Evolutionary conservation across 2,888 invertebrate genomes (phyloP).

Genomic region (Megamerina dolium): DNA sequence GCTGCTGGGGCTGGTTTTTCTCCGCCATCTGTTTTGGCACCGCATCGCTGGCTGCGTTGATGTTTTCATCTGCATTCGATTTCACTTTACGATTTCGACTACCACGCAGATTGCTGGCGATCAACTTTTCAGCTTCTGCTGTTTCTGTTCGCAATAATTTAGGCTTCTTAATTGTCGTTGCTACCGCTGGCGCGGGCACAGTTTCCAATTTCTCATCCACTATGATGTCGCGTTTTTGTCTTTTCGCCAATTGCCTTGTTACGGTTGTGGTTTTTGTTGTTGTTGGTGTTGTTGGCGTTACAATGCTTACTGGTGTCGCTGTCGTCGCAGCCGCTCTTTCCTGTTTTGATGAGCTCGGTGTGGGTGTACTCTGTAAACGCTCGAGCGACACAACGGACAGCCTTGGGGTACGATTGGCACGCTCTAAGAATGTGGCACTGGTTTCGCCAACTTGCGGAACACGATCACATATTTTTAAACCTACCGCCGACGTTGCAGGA

Average conservation of each 20-base stretch:
- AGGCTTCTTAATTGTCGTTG: not conserved
- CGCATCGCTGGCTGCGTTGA: not conserved
- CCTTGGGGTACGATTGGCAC: constrained; percentile 52
- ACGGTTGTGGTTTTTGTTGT: not conserved
- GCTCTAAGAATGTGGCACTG: constrained; percentile 59
- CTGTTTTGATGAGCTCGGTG: constrained; percentile 8
- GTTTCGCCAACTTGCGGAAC: constrained; percentile 67
- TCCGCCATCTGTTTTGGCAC: not conserved
- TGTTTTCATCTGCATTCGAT: not conserved
- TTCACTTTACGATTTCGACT: constrained; percentile 6
- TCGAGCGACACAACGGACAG: constrained; percentile 59
- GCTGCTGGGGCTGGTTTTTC: constrained; percentile 4
- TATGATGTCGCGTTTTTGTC: not conserved
- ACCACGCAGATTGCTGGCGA: not conserved
- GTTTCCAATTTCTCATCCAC: constrained; percentile 2
- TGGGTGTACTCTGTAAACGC: constrained; percentile 52
- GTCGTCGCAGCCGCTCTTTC: not conserved
- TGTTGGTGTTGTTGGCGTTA: not conserved
- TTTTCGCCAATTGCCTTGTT: not conserved
- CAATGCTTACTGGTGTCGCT: not conserved
- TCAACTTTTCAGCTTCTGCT: not conserved
- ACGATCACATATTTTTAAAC: constrained; percentile 53
- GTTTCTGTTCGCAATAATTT: not conserved
- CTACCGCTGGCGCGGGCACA: not conserved
- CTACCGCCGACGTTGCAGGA: not conserved